Evolutionary conservation across 2,113 vertebrate species (phyloP), one percentile per base, ranked within the genome.

Genomic region (Cryptomyrus ogoouensis): DNA sequence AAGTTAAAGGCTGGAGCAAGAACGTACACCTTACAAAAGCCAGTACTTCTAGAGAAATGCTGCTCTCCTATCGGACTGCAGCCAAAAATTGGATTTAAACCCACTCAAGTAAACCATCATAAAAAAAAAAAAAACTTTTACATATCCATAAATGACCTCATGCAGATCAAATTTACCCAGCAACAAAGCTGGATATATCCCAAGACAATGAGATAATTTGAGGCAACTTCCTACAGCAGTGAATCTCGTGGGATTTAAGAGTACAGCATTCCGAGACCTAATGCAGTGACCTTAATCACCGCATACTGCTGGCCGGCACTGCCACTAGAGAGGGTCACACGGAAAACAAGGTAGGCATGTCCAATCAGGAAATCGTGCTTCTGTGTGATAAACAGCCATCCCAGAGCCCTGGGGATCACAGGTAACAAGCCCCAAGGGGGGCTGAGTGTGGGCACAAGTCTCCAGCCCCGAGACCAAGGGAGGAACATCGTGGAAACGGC

Each of bases 121-220:
- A 47, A 46, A 83, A 42, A 44, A 44, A 83, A 39, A 42, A 46
- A 44, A 24, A 44, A 19, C 44, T n/a, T 47, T 24, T 85, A 12
- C 42, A 47, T 85, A 85, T 85, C 83, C 24, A 49, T 49, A 85
- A 85, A 85, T 49, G 21, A 85, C 8, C 42, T 90, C 19, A 50
- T 42, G 49, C 31, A 88, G 88, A 46, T 77, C 77, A 91, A 21
- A 87, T 56, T 52, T 19, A 39, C 49, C 12, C 83, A 86, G 24
- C 44, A 31, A 47, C 44, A 50, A 47, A 50, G 92, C 90, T 93
- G 92, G 92, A 92, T 91, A 91, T 91, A 93, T 91, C 62, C 62
- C 62, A 70, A 31, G 62, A 42, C 74, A 94, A 94, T 35, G 21
- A 53, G 31, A 53, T 35, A 31, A 52, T 39, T 87, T 35, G 12